phyloP scores from a whole-genome alignment of 2,888 invertebrate genomes.

The Acanthosepion esculentum region DNA sequence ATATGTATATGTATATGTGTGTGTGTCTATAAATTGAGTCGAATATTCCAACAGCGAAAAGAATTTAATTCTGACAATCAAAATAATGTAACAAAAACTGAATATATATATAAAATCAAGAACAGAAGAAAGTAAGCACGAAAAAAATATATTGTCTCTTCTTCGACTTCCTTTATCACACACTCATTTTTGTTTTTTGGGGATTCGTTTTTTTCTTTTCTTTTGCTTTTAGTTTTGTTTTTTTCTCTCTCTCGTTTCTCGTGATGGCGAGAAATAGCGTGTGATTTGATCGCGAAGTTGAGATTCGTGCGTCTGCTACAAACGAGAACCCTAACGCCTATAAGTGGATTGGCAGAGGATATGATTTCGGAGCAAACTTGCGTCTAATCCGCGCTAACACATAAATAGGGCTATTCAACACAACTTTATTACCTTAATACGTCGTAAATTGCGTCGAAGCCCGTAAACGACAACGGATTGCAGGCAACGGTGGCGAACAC shows the following conservation, averaged over 20 bases:
- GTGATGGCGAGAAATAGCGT: not conserved
- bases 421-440: not conserved
- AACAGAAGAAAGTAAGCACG: too few species aligned
- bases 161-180: not conserved
- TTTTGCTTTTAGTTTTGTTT: too few species aligned
- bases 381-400: not conserved
- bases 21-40: too few species aligned
- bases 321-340: not conserved
- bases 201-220: accelerated
- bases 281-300: not conserved
- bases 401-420: not conserved
- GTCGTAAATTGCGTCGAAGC: not conserved
- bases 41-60: too few species aligned
- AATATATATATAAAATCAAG: too few species aligned
- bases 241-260: too few species aligned
- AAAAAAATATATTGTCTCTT: not conserved
- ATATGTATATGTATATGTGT: too few species aligned
- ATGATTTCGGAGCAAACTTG: not conserved
- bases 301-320: not conserved
- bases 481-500: too few species aligned
- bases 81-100: too few species aligned
- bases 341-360: not conserved
- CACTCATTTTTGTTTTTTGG: too few species aligned
- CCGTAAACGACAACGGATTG: not conserved
- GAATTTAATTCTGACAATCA: too few species aligned